Evolutionary conservation across 1,140 invertebrate genomes (phyloP).

Genomic region (Steinernema feltiae): DNA sequence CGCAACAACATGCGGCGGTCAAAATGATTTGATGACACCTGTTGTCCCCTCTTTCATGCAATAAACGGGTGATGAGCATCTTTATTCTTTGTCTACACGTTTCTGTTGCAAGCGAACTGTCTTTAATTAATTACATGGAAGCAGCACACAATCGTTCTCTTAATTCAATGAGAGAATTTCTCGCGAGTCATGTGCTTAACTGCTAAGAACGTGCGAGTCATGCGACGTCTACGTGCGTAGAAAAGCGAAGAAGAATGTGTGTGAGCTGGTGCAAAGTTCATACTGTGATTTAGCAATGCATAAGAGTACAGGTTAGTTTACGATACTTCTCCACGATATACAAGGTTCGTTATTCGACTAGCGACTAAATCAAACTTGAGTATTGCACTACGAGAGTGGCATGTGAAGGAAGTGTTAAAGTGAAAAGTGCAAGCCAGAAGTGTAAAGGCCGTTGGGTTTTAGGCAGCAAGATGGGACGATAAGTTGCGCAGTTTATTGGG

Average conservation of each 20-base stretch:
- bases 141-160: slow-evolving; percentile 1
- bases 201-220: not conserved
- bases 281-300: no score
- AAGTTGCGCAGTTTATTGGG: not conserved
- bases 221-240: no score
- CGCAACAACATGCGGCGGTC: not conserved
- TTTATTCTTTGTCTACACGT: slow-evolving; percentile 2
- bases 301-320: no score
- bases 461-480: not conserved
- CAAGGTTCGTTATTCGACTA: not conserved
- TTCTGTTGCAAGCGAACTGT: not conserved
- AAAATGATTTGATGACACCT: not conserved
- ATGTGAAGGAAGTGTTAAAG: not conserved
- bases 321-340: no score
- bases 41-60: not conserved
- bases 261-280: not conserved
- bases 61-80: not conserved
- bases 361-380: not conserved
- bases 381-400: slow-evolving; percentile 4
- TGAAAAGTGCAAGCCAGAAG: not conserved
- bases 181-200: not conserved
- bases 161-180: not conserved
- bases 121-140: not conserved
- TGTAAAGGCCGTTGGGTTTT: not conserved
- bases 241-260: not conserved